Percentiles rank a stretch among this genome's conserved stretches.
phyloP scores from a whole-genome alignment of 2,888 invertebrate species.

The Clepsis dumicolana region DNA sequence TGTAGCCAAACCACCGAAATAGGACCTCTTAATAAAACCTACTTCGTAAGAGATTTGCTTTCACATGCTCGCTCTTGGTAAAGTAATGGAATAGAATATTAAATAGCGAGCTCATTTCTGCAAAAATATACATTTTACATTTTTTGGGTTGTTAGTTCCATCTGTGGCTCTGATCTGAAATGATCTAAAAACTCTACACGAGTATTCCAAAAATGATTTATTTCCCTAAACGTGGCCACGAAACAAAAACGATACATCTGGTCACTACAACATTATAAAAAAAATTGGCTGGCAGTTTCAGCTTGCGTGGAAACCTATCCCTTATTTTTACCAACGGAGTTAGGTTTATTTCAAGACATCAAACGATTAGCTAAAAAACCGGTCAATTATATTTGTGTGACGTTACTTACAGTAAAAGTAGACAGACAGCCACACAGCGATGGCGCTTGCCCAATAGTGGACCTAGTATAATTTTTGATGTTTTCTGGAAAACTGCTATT shows the following conservation, averaged over 20 bases:
- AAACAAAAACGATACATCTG: neutral
- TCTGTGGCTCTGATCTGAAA: neutral
- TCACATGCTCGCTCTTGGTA: constrained; percentile 49
- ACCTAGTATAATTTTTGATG: too few relatives aligned
- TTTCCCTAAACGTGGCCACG: neutral
- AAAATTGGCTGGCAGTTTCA: neutral
- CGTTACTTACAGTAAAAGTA: too few relatives aligned
- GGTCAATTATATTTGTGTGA: too few relatives aligned
- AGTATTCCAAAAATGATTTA: neutral
- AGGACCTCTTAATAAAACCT: constrained; percentile 13
- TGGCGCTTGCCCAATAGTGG: too few relatives aligned
- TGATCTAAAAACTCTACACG: neutral
- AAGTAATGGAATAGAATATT: constrained; percentile 8
- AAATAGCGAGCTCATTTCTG: neutral
- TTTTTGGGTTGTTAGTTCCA: neutral
- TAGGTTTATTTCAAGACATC: neutral
- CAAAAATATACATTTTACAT: neutral
- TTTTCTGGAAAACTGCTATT: too few relatives aligned
- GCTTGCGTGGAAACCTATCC: neutral
- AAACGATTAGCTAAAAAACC: too few relatives aligned
- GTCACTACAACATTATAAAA: neutral
- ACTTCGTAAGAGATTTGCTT: constrained; percentile 47
- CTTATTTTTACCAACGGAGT: neutral
- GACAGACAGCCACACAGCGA: too few relatives aligned
- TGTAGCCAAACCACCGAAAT: constrained; percentile 11